These are phyloP conservation scores for Urocynchramus pylzowi DNA, from an alignment of 2,113 vertebrate genomes.

Conservation along the genomic window DNA sequence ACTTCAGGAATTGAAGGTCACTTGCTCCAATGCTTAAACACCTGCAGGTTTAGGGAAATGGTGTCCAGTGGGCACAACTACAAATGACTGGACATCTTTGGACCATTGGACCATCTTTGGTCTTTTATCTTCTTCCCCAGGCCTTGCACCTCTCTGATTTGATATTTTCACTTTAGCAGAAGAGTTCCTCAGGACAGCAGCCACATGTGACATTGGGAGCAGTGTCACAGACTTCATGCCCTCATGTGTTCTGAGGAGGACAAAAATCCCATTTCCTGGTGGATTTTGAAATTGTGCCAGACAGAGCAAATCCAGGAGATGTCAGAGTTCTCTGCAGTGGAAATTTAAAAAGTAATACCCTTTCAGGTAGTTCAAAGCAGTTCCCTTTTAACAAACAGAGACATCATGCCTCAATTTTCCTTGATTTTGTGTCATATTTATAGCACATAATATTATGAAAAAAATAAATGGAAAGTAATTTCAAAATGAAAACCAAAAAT, in stretches of 20 bases:
- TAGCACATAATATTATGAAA: constrained; percentile 24
- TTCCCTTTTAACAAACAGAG: constrained; percentile 14
- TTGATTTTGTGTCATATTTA: constrained; percentile 51
- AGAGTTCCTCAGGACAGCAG: not conserved
- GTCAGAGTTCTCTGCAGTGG: not conserved
- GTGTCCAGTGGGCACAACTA: not conserved
- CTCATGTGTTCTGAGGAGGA: not conserved
- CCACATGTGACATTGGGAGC: not conserved
- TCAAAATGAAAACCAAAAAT: constrained; percentile 44
- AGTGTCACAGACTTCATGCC: not conserved
- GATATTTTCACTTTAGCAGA: not conserved
- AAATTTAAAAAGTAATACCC: not conserved
- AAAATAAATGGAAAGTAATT: constrained; percentile 50
- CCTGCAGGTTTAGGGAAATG: not conserved
- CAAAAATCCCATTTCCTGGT: not conserved
- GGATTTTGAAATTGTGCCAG: not conserved
- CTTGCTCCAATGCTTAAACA: not conserved
- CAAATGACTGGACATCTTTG: not conserved
- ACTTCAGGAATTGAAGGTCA: not conserved
- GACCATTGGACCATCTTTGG: no score
- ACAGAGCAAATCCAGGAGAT: not conserved
- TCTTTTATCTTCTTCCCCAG: not conserved
- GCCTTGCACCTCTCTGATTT: not conserved
- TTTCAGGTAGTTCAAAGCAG: constrained; percentile 25
- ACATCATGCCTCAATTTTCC: constrained; percentile 34